Base-by-base conservation (phyloP, 2,888 invertebrate species). In the Cremastobaeus sp. region DNA sequence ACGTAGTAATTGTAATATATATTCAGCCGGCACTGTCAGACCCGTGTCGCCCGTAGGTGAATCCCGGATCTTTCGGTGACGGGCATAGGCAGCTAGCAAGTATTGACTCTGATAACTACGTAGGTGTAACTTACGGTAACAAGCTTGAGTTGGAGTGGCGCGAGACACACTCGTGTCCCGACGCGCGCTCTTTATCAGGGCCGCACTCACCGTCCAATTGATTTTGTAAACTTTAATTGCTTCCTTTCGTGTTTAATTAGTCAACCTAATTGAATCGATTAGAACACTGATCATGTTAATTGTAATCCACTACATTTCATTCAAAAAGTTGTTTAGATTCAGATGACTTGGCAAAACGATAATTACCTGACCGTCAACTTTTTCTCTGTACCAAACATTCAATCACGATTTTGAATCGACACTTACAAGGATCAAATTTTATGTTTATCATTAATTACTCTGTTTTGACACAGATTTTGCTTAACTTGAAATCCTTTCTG, bases 51-150 rank as follows among this genome's bases (percentile, higher is more conserved):
- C 60, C 18, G 34, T 18, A 64, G 71, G 52, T 54, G 64, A 59
- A 54, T 57, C 65, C 34, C 14, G 17, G 39, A 60, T 48, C 54
- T 65, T 60, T 69, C 34, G 70, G 59, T 48, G 74, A 45, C n/a
- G 52, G 50, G 64, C 45, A 62, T 54, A 60, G 62, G 50, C 45
- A 47, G 62, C 35, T 17, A 17, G 54, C 48, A 62, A 60, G 70
- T 77, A 74, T 70, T 77, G 55, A 62, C 54, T 76, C 66, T 72
- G 80, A 80, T 78, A 78, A 78, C 73, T 76, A 76, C 71, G 79
- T 79, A 77, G 77, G 79, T 78, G 80, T 81, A 77, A 79, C 70
- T 80, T 77, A 79, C 76, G 74, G 79, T 78, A 79, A 80, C 77
- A 74, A 78, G 78, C 69, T 60, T n/a, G 54, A 57, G 47, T 32